Conservation (phyloP, 2,113 vertebrate species). For the Podilymbus podiceps region DNA sequence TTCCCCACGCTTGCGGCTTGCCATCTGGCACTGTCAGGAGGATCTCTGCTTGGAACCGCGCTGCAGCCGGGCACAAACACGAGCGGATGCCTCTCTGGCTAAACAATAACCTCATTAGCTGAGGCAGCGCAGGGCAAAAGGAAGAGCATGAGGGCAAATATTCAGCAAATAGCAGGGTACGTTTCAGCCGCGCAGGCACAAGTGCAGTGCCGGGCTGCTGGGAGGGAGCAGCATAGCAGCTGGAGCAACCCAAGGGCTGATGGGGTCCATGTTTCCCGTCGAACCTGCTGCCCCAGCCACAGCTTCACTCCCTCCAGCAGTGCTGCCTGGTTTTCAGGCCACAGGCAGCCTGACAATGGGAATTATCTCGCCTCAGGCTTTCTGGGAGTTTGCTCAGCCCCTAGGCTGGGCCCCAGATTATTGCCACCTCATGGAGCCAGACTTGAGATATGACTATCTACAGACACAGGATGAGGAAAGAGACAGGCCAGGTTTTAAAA, state of each 20-base stretch:
- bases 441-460: fast-evolving
- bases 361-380: background rate
- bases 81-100: background rate
- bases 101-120: background rate
- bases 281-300: background rate
- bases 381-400: background rate
- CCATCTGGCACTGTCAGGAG: conserved; percentile 45
- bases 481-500: background rate
- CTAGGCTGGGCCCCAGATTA: background rate
- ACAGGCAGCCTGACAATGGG: background rate
- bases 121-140: background rate
- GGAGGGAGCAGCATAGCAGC: background rate
- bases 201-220: background rate
- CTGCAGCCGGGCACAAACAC: background rate
- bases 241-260: background rate
- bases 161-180: background rate
- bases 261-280: fast-evolving
- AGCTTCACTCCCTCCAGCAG: background rate
- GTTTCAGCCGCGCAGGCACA: fast-evolving
- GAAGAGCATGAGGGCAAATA: background rate
- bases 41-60: background rate
- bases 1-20: background rate
- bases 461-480: background rate
- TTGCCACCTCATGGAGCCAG: background rate
- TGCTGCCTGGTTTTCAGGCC: fast-evolving